Evolutionary conservation across 1,140 invertebrate genomes (phyloP).

Genomic region (Brachionus sp.): DNA sequence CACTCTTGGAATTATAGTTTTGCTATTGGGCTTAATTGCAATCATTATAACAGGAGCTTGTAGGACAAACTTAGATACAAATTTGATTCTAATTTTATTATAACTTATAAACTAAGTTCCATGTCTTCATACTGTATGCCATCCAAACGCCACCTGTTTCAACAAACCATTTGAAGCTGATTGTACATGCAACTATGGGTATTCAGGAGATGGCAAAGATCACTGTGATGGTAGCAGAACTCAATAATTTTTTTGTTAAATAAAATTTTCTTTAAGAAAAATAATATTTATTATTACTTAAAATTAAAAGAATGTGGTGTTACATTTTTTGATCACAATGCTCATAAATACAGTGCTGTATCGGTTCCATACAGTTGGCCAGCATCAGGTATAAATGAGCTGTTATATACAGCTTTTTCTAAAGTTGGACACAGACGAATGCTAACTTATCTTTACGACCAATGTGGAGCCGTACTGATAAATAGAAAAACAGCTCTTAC

Average conservation of each 20-base stretch:
- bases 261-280: no score
- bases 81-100: not conserved
- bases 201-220: conserved; percentile 5
- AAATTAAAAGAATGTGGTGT: conserved; percentile 20
- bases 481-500: conserved; percentile 29
- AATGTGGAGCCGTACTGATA: conserved; percentile 7
- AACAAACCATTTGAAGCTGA: not conserved
- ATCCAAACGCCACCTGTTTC: conserved; percentile 15
- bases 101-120: not conserved
- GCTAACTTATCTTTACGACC: not conserved
- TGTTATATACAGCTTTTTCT: not conserved
- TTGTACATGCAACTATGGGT: conserved; percentile 6
- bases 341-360: not conserved
- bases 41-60: not conserved
- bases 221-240: conserved; percentile 41
- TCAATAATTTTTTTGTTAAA: no score
- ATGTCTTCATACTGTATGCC: conserved; percentile 11
- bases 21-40: not conserved
- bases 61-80: not conserved
- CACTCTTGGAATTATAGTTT: not conserved
- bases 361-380: conserved; percentile 40
- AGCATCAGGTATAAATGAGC: not conserved
- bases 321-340: conserved; percentile 8
- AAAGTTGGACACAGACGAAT: not conserved
- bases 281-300: not conserved